These are phyloP conservation scores for Alloplasta piceator DNA, from an alignment of 2,888 invertebrate species.

Conservation along the genomic window DNA sequence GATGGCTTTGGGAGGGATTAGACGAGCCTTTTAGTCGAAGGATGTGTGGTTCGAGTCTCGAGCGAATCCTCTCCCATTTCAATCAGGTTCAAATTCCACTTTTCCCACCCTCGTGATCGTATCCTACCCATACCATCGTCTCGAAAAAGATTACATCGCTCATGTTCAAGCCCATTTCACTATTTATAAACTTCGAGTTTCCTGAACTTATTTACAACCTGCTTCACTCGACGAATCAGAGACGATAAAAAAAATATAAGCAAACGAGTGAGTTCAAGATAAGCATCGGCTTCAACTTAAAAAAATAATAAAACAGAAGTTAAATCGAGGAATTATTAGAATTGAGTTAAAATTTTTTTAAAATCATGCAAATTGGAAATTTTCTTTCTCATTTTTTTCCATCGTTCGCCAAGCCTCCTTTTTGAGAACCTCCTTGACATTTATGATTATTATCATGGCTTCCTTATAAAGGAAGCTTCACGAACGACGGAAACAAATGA, in stretches of 20 bases:
- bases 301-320: no score
- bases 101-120: background rate
- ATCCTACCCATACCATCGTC: constrained; percentile 12
- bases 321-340: no score
- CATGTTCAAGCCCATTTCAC: constrained; percentile 29
- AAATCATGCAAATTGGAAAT: no score
- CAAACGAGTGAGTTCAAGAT: constrained; percentile 13
- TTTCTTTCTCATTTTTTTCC: no score
- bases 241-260: constrained; percentile 20
- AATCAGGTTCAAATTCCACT: constrained; percentile 23
- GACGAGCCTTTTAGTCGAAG: background rate
- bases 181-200: constrained; percentile 56
- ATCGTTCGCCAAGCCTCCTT: no score
- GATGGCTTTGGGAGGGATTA: constrained; percentile 15
- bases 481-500: no score
- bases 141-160: constrained; percentile 45
- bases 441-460: no score
- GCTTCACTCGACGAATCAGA: constrained; percentile 12
- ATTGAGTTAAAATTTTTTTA: no score
- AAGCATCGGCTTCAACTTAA: no score
- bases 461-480: no score
- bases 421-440: no score
- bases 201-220: constrained; percentile 9
- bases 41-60: background rate
- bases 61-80: constrained; percentile 26